A percentile compares a stretch with the other conserved stretches of the same genome.
Conservation (phyloP, 2,797 vertebrate species). For the Streptopelia turtur region DNA sequence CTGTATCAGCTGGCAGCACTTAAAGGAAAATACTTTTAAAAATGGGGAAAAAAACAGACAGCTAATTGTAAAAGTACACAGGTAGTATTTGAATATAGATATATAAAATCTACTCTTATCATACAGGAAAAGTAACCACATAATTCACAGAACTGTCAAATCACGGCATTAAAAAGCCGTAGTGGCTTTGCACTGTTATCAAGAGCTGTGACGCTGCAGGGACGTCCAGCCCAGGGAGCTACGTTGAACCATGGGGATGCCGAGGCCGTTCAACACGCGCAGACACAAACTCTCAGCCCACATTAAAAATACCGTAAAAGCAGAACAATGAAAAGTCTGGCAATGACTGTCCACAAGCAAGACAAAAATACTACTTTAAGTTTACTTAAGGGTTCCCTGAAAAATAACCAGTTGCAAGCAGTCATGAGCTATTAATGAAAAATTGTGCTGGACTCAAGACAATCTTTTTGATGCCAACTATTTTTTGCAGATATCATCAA, state of each 20-base stretch:
- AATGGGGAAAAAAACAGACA: not conserved
- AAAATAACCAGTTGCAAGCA: not conserved
- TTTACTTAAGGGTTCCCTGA: not conserved
- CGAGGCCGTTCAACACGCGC: rapidly evolving
- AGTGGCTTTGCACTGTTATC: not conserved
- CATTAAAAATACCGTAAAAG: not conserved
- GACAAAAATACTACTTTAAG: not conserved
- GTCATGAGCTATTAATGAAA: not conserved
- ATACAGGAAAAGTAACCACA: not conserved
- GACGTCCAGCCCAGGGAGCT: rapidly evolving
- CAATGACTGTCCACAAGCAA: not conserved
- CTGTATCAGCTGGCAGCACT: not conserved
- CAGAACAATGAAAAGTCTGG: not conserved
- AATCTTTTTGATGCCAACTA: not conserved
- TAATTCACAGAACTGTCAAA: not conserved
- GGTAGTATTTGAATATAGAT: conserved; percentile 6
- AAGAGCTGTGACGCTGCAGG: rapidly evolving
- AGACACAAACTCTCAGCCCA: not conserved
- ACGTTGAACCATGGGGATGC: not conserved
- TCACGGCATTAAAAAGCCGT: not conserved
- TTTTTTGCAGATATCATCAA: not conserved
- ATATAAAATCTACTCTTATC: conserved; percentile 20
- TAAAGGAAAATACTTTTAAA: conserved; percentile 1
- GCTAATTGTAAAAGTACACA: conserved; percentile 29
- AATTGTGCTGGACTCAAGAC: not conserved